A percentile compares a stretch with the other conserved stretches of the same genome.
phyloP scores from a whole-genome alignment of 2,888 invertebrate species.

The Parnassius glacialis region DNA sequence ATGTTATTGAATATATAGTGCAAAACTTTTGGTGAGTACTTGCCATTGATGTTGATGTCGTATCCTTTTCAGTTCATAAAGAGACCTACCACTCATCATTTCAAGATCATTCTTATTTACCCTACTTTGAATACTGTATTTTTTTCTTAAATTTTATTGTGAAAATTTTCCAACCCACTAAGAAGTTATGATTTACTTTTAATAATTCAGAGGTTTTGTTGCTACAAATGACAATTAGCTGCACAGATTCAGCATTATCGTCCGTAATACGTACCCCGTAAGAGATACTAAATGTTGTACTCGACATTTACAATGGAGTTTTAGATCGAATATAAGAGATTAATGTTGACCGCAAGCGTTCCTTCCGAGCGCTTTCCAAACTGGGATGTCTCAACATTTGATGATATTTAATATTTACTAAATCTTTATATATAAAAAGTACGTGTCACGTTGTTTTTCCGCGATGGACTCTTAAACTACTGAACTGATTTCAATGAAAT shows the following conservation, averaged over 20 bases:
- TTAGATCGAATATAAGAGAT: not conserved
- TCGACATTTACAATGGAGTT: constrained; percentile 1
- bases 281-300: not conserved
- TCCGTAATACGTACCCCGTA: not conserved
- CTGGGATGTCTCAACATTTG: not conserved
- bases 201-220: not conserved
- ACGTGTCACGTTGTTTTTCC: too few species aligned
- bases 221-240: constrained; percentile 5
- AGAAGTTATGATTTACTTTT: constrained; percentile 7
- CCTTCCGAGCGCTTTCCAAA: not conserved
- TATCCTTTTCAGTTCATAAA: too few species aligned
- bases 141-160: too few species aligned
- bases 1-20: too few species aligned
- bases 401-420: not conserved
- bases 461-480: too few species aligned
- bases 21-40: too few species aligned
- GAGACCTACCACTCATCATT: too few species aligned
- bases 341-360: not conserved
- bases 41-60: too few species aligned
- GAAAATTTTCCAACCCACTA: not conserved
- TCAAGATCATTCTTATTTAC: too few species aligned
- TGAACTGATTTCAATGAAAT: too few species aligned
- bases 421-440: too few species aligned
- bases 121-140: too few species aligned
- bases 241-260: not conserved